Base-by-base conservation (phyloP, 2,888 invertebrate species). In the Sceliomorpha sp. region DNA sequence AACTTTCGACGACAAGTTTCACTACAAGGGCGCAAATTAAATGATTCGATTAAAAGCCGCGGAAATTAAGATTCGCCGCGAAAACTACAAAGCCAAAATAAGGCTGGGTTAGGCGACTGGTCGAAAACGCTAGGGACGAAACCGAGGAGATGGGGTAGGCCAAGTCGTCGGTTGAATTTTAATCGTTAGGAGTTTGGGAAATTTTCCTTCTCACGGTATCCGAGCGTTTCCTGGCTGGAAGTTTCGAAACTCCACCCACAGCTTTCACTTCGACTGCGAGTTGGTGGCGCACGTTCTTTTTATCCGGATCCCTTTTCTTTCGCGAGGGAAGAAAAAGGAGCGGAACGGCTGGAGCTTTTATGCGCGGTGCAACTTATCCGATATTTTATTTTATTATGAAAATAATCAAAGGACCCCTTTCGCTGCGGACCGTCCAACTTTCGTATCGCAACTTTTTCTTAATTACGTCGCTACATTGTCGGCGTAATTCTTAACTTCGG, bases 41-140 rank as follows among this genome's bases (percentile, higher is more conserved):
- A 79, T 79, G 83, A 86, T 85, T 84, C 77, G 81, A 86, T 86
- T 84, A 85, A 71, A 73, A 77, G 70, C 78, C 76, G 67, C 66
- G 72, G 74, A 78, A 85, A 85, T 83, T 79, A 81, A 82, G 82
- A 81, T 82, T 73, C 76, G 72, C 62, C 67, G 62, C 32, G 70
- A 62, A 71, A 75, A 74, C 71, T 72, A 71, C 62, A 75, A 78
- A 79, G 78, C 70, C 77, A 72, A 83, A 84, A 82, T 81, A 81
- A 80, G 78, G 62, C 71, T 70, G 24, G 39, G 44, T 1, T 10
- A n/a, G 45, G 36, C 34, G 40, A 40, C 31, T 13, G 58, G 40
- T 31, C 20, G 45, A 10, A 17, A 29, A 36, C 36, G 45, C 24
- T 48, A 9, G 17, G 40, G 34, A 59, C 12, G n/a, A 31, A 32